Conservation (phyloP, 2,888 invertebrate species). For the Eupeodes luniger region DNA sequence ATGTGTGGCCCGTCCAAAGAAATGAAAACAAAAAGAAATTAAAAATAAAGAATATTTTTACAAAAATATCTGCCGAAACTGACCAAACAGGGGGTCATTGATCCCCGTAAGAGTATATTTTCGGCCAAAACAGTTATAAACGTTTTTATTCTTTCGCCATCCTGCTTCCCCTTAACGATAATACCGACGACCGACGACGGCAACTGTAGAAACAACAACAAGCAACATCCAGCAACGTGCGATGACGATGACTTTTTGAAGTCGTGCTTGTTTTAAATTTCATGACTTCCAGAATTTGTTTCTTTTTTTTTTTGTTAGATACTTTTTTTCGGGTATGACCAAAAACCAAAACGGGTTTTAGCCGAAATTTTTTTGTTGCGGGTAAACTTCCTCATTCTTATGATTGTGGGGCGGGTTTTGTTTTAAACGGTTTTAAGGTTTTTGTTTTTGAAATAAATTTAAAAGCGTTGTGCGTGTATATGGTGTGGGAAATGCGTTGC, state of each 20-base stretch:
- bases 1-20: not conserved
- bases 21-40: constrained; percentile 8
- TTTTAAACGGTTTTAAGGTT: not conserved
- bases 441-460: not conserved
- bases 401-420: not conserved
- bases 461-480: not conserved
- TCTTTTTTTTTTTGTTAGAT: not conserved
- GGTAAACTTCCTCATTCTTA: constrained; percentile 68
- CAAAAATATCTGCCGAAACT: constrained; percentile 46
- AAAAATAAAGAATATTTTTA: not conserved
- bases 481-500: constrained; percentile 33
- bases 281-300: constrained; percentile 45
- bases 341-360: constrained; percentile 59
- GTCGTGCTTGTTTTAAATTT: constrained; percentile 48
- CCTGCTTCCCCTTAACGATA: constrained; percentile 41
- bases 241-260: constrained; percentile 20
- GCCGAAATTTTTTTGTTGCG: constrained; percentile 28
- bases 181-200: not conserved
- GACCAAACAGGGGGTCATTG: constrained; percentile 67
- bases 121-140: constrained; percentile 76
- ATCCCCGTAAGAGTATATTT: constrained; percentile 61
- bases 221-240: no score
- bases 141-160: constrained; percentile 63
- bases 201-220: no score
- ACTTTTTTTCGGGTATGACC: constrained; percentile 12